Base-by-base conservation (phyloP, 2,888 invertebrate species). In the Caenorhabditis sp. region DNA sequence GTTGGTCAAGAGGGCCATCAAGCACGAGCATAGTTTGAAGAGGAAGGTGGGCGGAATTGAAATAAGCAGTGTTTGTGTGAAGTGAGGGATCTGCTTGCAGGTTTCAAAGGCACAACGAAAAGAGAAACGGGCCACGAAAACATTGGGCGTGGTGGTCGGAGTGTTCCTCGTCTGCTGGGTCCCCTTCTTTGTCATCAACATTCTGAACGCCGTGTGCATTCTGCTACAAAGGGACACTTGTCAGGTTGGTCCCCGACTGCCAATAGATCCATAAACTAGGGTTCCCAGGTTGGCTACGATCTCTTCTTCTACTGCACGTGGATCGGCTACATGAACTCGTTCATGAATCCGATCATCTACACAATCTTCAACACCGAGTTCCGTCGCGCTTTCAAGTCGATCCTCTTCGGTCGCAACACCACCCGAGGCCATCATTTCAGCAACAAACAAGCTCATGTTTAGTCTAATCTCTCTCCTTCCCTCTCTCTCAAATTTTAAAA, bases 101-200 rank as follows among this genome's bases (percentile, higher is more conserved):
- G 82, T 84, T 0, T 84, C 86, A 32, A 88, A 88, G 71, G 83
- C 83, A 7, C 88, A 89, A 70, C 77, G 88, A 90, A 95, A 94
- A 87, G 99, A 99, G 89, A 92, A 96, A 75, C 96, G 99, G 90
- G 98, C 99, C 32, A 99, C 98, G 8, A 98, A 98, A 92, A 99
- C 98, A 8, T 91, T 99, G 83, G 98, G 97, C 70, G 97, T 99
- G 90, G 99, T 99, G 83, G 92, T 99, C 90, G 98, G 96, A 86
- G 95, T 97, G 2, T 99, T 99, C 90, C 93, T 99, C 43, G 93
- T 96, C 89, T 99, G 98, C 91, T 99, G 98, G 98, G 94, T 96
- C 78, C 99, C 99, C 37, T 99, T 99, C 92, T 99, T 99, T 92
- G 95, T 95, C 1, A 95, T 96, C 91, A 96, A 96, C 91, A 95